Conservation (phyloP, 2,797 vertebrate species). For the Glossophaga mutica region DNA sequence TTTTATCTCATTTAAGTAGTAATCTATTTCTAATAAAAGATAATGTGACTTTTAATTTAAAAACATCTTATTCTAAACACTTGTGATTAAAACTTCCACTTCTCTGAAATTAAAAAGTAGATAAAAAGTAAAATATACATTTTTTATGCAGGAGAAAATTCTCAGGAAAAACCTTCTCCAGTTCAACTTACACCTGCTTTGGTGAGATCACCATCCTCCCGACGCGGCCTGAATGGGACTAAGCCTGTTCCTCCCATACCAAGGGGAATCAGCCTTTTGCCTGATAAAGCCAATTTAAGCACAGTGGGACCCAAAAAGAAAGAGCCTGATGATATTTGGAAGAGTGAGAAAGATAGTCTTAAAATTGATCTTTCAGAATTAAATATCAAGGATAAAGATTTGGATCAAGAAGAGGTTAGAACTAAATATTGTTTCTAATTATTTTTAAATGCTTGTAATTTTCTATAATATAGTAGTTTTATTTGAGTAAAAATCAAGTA, state of each 20-base stretch:
- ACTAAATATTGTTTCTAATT: not conserved
- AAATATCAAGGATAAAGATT: slow-evolving; percentile 83
- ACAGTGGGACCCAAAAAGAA: slow-evolving; percentile 69
- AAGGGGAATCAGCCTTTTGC: slow-evolving; percentile 81
- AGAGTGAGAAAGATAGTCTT: slow-evolving; percentile 66
- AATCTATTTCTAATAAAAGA: slow-evolving; percentile 34
- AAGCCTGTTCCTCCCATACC: slow-evolving; percentile 85
- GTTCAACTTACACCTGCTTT: slow-evolving; percentile 85
- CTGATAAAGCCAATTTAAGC: slow-evolving; percentile 76
- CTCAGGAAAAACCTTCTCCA: slow-evolving; percentile 80
- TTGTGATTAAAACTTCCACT: not conserved
- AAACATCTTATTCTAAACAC: not conserved
- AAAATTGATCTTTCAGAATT: slow-evolving; percentile 80
- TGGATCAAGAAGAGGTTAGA: slow-evolving; percentile 92
- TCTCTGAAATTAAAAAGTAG: not conserved
- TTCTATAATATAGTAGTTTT: slow-evolving; percentile 22
- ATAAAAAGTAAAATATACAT: slow-evolving; percentile 5
- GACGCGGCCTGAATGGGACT: slow-evolving; percentile 78
- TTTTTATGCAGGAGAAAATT: slow-evolving; percentile 80
- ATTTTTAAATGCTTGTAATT: not conserved
- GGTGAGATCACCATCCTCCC: slow-evolving; percentile 84
- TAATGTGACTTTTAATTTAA: slow-evolving; percentile 10
- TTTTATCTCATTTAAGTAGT: slow-evolving; percentile 30
- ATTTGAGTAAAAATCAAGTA: slow-evolving; percentile 17
- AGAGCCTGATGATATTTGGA: slow-evolving; percentile 65